Evolutionary conservation across 2,113 vertebrate species (phyloP).

Genomic region (Mobula hypostoma): DNA sequence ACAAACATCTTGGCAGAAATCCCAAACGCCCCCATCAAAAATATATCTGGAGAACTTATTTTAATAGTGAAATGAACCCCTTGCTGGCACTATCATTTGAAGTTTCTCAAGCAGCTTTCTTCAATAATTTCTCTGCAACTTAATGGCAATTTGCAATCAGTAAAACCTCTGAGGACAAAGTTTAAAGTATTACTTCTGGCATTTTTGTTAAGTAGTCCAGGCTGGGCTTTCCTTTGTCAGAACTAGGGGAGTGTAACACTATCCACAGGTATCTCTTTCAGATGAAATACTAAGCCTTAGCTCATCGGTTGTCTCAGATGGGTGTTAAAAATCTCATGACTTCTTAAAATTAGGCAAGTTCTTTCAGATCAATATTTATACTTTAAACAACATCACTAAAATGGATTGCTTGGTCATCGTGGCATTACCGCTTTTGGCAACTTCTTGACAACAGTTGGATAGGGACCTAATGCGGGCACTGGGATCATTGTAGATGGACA

Average conservation of each 20-base stretch:
- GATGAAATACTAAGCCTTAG: neutral
- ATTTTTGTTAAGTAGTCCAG: neutral
- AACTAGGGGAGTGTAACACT: neutral
- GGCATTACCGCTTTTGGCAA: neutral
- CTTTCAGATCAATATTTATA: neutral
- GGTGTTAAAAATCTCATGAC: neutral
- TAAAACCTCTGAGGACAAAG: too few species aligned
- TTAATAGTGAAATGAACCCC: neutral
- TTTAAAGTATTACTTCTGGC: neutral
- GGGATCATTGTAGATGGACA: too few species aligned
- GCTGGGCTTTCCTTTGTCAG: neutral
- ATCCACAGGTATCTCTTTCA: neutral
- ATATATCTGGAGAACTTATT: neutral
- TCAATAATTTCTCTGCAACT: neutral
- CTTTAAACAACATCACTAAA: neutral
- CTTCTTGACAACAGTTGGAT: neutral
- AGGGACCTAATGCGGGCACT: too few species aligned
- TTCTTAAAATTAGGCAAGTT: neutral
- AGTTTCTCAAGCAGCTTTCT: neutral
- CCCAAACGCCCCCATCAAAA: neutral
- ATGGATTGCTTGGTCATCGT: neutral
- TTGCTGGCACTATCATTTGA: neutral
- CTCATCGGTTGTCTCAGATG: neutral
- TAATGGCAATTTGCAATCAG: neutral
- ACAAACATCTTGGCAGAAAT: neutral